phyloP scores from a whole-genome alignment of 2,113 vertebrate species.

The Oenanthe oenanthe region DNA sequence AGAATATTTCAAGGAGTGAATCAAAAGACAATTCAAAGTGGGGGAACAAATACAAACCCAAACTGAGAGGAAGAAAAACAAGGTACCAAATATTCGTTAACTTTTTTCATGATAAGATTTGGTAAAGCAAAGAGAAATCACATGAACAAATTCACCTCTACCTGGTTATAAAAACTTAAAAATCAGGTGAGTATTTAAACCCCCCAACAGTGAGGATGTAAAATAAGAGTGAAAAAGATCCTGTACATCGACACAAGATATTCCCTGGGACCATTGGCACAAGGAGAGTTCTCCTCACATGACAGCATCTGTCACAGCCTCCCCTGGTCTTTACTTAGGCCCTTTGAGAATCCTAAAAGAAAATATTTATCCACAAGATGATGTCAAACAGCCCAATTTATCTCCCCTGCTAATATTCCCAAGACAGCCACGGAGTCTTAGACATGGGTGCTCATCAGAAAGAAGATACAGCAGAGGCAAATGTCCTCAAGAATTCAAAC shows the following conservation, averaged over 20 bases:
- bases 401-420: constrained; percentile 9
- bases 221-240: not conserved
- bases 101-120: not conserved
- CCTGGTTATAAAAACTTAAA: not conserved
- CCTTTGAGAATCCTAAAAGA: constrained; percentile 8
- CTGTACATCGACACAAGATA: accelerated
- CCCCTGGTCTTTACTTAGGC: not conserved
- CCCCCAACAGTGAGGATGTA: not conserved
- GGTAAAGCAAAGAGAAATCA: not conserved
- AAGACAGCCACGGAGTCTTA: not conserved
- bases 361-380: constrained; percentile 62
- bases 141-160: not conserved
- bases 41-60: not conserved
- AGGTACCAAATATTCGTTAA: not conserved
- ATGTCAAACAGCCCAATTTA: constrained; percentile 67
- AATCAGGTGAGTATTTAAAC: not conserved
- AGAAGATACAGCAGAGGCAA: not conserved
- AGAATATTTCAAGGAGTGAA: not conserved
- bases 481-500: not conserved
- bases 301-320: constrained; percentile 1
- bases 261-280: not conserved
- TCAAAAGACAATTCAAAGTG: not conserved
- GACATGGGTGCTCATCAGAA: not conserved
- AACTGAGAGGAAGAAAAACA: not conserved
- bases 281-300: not conserved